Base-by-base conservation (phyloP, 1,140 invertebrate genomes). In the Anoplolepis gracilipes region DNA sequence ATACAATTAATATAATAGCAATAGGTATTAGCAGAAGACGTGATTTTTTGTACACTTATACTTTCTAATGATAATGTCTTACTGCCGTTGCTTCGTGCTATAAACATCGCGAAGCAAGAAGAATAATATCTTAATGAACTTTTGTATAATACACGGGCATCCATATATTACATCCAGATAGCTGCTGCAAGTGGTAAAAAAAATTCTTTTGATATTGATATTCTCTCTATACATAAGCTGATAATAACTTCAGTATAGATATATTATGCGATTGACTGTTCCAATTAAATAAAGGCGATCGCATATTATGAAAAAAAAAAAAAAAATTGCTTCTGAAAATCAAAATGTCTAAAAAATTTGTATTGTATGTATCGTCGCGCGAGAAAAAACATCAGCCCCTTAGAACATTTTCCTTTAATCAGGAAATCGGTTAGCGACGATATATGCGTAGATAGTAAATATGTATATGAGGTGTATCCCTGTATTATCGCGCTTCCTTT, bases 71-170 rank as follows among this genome's bases (percentile, higher is more conserved):
- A 90, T 84, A 67, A 87, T 62, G 30, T 86, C 85, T 42, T 61
- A 90, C 82, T 85, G 77, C 88, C 82, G 89, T 84, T 82, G 65
- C 77, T 77, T 90, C 76, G 82, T 67, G 62, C 61, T 46, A 36
- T 55, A 46, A 72, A 85, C 61, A 79, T 30, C 75, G 75, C 75
- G 67, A 72, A 67, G 46, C 62, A 76, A 86, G 42, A 88, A 69
- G 36, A 33, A 65, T 33, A 89, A 67, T 86, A 89, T 87, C 46
- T 55, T 85, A 85, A 49, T 73, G 82, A 89, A 84, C 81, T 90
- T 90, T 90, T 90, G 88, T 90, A 90, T 87, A 30, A 89, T 88
- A 86, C 42, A 57, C 72, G 22, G 30, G 85, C 85, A 76, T 78
- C 82, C 73, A 57, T 76, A 64, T 90, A 49, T 49, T 78, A 69